These are phyloP conservation scores for Scolopax rusticola DNA, from an alignment of 2,797 vertebrate genomes.

Conservation along the genomic window DNA sequence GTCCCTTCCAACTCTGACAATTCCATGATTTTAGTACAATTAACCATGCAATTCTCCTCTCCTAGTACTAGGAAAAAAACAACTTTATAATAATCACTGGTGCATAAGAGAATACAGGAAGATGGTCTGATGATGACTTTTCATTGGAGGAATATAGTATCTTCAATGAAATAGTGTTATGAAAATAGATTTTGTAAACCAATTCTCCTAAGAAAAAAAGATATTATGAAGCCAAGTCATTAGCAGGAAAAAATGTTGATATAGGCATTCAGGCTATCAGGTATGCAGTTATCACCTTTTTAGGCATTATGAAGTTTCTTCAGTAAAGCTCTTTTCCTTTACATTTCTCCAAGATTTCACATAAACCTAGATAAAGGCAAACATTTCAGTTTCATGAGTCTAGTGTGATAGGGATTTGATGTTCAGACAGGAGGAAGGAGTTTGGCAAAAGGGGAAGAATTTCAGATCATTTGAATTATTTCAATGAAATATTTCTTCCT, in stretches of 20 bases:
- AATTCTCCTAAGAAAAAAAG: background rate
- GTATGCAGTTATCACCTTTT: background rate
- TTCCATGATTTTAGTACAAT: background rate
- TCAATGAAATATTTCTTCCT: background rate
- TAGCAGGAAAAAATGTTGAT: background rate
- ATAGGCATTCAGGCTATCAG: background rate
- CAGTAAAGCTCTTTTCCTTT: background rate
- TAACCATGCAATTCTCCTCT: background rate
- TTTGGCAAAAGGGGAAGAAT: background rate
- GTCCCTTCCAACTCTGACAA: no score
- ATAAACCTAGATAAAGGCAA: background rate
- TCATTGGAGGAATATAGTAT: background rate
- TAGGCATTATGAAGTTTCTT: background rate
- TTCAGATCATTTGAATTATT: background rate
- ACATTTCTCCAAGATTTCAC: background rate
- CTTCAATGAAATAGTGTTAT: background rate
- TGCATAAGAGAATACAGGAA: background rate
- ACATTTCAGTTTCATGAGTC: background rate
- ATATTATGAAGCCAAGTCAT: background rate
- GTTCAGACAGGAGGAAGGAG: background rate
- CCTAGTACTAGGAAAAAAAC: background rate
- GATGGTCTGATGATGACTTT: background rate
- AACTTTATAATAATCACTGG: background rate
- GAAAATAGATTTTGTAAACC: background rate
- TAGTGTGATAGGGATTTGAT: background rate